These are phyloP conservation scores for Engystomops pustulosus DNA, from an alignment of 2,113 vertebrate genomes.

Conservation along the genomic window DNA sequence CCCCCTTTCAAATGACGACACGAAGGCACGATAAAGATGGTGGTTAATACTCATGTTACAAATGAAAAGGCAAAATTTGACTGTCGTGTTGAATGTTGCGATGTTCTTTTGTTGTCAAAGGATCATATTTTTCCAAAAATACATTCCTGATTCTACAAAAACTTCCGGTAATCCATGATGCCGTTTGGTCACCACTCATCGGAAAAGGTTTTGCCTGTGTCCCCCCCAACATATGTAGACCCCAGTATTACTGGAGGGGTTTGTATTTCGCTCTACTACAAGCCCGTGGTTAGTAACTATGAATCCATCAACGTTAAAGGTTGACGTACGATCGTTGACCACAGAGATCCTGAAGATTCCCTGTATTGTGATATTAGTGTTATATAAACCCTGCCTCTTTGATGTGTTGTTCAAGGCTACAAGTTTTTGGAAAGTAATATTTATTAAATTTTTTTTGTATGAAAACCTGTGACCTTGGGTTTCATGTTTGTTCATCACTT, in stretches of 20 bases:
- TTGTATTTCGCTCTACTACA: not conserved
- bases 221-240: not conserved
- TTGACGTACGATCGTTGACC: conserved; percentile 82
- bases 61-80: not conserved
- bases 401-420: conserved; percentile 92
- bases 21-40: not conserved
- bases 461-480: conserved; percentile 77
- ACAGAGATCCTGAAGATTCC: conserved; percentile 85
- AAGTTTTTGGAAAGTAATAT: conserved; percentile 99
- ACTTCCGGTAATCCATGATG: too few species aligned
- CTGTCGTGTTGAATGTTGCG: not conserved
- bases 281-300: conserved; percentile 49
- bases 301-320: conserved; percentile 75
- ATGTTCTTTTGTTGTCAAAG: not conserved
- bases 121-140: not conserved
- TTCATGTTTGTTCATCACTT: conserved; percentile 12
- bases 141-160: not conserved
- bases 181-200: too few species aligned
- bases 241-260: not conserved
- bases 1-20: too few species aligned
- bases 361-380: conserved; percentile 91
- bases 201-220: not conserved
- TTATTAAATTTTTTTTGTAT: conserved; percentile 99
- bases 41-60: not conserved
- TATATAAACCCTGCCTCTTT: conserved; percentile 85